These are phyloP conservation scores for Oophaga pumilio DNA, from an alignment of 2,113 vertebrate genomes.

Conservation along the genomic window DNA sequence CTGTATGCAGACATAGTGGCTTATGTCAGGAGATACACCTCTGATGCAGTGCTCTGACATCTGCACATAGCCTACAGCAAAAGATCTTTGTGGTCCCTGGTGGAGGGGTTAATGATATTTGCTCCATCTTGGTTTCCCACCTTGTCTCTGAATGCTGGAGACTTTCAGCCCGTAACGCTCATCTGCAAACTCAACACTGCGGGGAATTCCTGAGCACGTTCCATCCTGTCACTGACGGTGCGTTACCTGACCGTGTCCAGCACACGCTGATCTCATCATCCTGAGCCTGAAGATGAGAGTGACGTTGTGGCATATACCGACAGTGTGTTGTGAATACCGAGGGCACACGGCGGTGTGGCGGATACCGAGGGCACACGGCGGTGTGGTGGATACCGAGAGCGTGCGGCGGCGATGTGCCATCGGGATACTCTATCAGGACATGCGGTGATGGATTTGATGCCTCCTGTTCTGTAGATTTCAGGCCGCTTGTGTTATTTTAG, in stretches of 20 bases:
- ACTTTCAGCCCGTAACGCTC: not conserved
- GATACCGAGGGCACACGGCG: not conserved
- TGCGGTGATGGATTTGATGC: not conserved
- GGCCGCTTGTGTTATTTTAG: not conserved
- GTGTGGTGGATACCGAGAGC: not conserved
- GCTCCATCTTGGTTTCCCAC: not conserved
- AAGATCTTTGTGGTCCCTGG: not conserved
- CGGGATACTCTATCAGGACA: not conserved
- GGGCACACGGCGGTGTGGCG: not conserved
- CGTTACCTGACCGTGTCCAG: not conserved
- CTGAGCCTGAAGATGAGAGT: not conserved
- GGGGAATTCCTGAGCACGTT: constrained; percentile 27
- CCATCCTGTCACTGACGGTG: not conserved
- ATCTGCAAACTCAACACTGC: not conserved
- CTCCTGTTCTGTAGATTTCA: not conserved
- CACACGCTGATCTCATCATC: not conserved
- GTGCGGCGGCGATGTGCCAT: no score
- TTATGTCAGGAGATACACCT: no score
- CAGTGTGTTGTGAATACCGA: not conserved
- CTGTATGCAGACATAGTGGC: no score
- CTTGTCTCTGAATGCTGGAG: not conserved
- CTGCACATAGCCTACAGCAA: not conserved
- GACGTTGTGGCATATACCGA: no score
- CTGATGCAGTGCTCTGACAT: no score
- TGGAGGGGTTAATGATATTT: not conserved